Evolutionary conservation across 2,797 vertebrate genomes (phyloP).

Genomic region (Phoebastria nigripes): DNA sequence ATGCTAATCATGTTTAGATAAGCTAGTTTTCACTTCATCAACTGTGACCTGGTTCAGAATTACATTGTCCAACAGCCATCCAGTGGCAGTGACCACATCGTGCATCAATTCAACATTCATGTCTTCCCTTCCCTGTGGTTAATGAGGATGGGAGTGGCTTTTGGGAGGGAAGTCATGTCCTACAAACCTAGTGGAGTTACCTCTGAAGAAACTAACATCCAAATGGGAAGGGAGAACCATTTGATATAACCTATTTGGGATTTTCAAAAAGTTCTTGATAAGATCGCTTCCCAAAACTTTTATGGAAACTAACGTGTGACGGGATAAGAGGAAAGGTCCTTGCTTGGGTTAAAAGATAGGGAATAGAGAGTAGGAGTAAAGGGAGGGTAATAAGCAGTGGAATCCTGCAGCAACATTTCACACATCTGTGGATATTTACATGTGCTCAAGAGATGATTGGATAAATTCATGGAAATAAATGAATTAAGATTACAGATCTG

Average conservation of each 20-base stretch:
- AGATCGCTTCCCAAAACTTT: neutral
- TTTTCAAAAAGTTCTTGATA: neutral
- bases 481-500: neutral
- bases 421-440: neutral
- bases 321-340: neutral
- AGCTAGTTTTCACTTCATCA: neutral
- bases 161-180: neutral
- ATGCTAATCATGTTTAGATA: neutral
- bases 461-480: neutral
- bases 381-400: neutral
- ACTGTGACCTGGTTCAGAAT: neutral
- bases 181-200: neutral
- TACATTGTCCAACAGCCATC: neutral
- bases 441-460: neutral
- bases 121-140: neutral
- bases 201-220: neutral
- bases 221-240: neutral
- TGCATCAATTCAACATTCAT: neutral
- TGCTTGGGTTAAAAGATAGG: neutral
- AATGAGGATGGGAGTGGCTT: neutral
- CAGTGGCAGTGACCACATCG: accelerated
- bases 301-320: neutral
- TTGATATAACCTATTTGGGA: neutral
- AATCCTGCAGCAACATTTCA: neutral
- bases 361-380: neutral